phyloP scores from a whole-genome alignment of 2,797 vertebrate species.

The Thamnophis elegans region DNA sequence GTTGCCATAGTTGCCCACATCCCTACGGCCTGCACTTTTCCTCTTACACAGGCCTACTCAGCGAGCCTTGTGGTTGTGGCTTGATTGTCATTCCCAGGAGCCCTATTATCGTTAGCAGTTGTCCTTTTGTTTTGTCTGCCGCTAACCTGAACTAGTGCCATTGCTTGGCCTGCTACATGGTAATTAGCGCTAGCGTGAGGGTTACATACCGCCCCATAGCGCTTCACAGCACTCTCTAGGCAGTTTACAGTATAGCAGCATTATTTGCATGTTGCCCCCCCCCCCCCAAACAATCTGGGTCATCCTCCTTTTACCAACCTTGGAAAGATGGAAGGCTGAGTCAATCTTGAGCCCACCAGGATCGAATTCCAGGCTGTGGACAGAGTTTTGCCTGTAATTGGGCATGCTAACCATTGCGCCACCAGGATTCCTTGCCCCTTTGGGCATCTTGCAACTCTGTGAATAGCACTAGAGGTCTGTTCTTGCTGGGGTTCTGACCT shows the following conservation, averaged over 20 bases:
- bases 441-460: neutral
- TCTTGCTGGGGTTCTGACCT: neutral
- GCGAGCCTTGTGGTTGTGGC: neutral
- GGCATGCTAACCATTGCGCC: neutral
- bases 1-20: neutral
- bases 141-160: neutral
- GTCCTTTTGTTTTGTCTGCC: neutral
- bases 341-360: neutral
- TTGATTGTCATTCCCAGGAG: neutral
- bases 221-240: neutral
- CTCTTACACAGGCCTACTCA: neutral
- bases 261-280: too few species aligned
- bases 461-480: neutral
- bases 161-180: neutral
- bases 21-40: neutral
- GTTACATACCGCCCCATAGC: neutral
- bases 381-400: neutral
- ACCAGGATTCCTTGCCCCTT: neutral
- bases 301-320: neutral
- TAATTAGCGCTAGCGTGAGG: neutral
- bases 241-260: neutral
- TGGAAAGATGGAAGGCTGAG: neutral
- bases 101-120: neutral
- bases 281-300: neutral
- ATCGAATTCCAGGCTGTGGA: neutral